Base-by-base conservation (phyloP, 2,797 vertebrate species). In the Tragelaphus oryx region DNA sequence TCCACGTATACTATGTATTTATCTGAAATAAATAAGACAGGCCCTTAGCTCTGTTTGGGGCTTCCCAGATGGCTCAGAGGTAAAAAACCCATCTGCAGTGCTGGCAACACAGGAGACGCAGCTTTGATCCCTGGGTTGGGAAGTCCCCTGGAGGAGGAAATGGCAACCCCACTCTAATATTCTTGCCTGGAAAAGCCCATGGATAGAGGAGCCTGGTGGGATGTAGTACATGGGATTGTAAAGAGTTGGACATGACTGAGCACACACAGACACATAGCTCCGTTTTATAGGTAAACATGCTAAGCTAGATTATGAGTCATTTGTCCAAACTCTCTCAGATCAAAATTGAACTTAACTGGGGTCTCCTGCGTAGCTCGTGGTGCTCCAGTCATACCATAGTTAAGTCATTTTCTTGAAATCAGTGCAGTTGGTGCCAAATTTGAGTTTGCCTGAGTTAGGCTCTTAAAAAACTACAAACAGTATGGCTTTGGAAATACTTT, bases 381-480 rank as follows among this genome's bases (percentile, higher is more conserved):
- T 89, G 14, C 33, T 76, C 18, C 6, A 54, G 24, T 87, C 48
- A 52, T 60, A 48, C 14, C 2, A 3, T 48, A 18, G 28, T 92
- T 94, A 92, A n/a, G 52, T 74, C 54, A 44, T 78, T 97, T 94
- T 60, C 30, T 68, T 89, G 68, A 93, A 83, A 75, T 50, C 55
- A 84, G 0, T 37, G 26, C 92, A 78, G 5, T 17, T 89, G 75
- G 5, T 65, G 22, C 41, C 44, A 86, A 30, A 62, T 78, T 82
- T 84, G 80, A 96, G n/a, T 83, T 57, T 92, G 26, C 41, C 78
- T 50, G 11, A 85, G 18, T 75, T 91, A 65, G 59, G 54, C 55
- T 92, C 65, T 95, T 9, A 57, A 91, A 83, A 68, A 26, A 86
- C 71, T 92, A 5, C 10, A 52, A 65, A 52, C 20, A 86, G 7